Conservation (phyloP, 1,140 invertebrate species). For the Tribolium madens region DNA sequence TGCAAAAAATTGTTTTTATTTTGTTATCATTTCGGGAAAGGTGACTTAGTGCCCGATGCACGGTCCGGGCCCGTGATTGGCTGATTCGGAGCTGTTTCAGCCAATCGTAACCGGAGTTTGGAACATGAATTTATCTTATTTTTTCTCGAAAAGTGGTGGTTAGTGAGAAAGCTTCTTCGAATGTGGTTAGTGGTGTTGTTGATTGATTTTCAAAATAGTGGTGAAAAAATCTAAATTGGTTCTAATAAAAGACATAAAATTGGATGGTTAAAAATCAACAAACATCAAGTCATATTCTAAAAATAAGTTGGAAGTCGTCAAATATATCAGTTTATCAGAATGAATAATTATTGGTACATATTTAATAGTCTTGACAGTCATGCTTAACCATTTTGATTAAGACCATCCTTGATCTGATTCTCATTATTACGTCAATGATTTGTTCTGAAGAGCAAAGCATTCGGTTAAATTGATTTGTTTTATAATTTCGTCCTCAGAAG, state of each 20-base stretch:
- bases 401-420: slow-evolving; percentile 49
- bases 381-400: slow-evolving; percentile 41
- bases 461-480: slow-evolving; percentile 32
- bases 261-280: slow-evolving; percentile 40
- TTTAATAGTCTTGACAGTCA: slow-evolving; percentile 37
- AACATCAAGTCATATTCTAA: slow-evolving; percentile 52
- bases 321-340: slow-evolving; percentile 36
- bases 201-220: not conserved
- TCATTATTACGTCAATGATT: slow-evolving; percentile 50
- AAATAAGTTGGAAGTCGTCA: slow-evolving; percentile 47
- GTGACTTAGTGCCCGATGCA: not conserved
- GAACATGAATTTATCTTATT: not conserved
- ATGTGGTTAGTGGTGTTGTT: not conserved
- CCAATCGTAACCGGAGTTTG: not conserved
- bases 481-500: slow-evolving; percentile 31
- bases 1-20: slow-evolving; percentile 1
- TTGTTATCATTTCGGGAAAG: not conserved
- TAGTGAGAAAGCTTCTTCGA: not conserved
- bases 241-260: slow-evolving; percentile 30
- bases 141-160: not conserved
- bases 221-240: slow-evolving; percentile 11
- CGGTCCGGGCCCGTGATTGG: not conserved
- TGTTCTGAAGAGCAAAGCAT: slow-evolving; percentile 28
- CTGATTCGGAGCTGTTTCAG: not conserved
- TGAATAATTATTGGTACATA: slow-evolving; percentile 35